Conservation (phyloP, 2,113 vertebrate genomes). For the Petrocephalus microphthalmus region DNA sequence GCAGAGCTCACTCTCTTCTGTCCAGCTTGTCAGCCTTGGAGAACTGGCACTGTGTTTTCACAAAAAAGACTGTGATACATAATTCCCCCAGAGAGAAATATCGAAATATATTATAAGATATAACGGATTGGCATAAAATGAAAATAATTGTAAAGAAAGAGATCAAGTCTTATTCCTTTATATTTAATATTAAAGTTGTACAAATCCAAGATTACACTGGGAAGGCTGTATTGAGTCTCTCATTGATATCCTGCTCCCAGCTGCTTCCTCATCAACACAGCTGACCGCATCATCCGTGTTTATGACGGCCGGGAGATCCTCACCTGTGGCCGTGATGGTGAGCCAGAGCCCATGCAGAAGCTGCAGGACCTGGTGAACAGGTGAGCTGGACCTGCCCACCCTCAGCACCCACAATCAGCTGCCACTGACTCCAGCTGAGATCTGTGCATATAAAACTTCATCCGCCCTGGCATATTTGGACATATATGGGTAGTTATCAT, state of each 20-base stretch:
- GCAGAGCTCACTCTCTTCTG: not conserved
- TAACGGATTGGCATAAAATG: not conserved
- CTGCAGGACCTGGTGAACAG: constrained; percentile 95
- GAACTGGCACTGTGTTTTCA: too few species aligned
- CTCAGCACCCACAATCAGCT: not conserved
- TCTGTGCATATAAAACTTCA: not conserved
- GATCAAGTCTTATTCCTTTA: not conserved
- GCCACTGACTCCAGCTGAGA: not conserved
- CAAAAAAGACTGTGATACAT: not conserved
- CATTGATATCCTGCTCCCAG: constrained; percentile 48
- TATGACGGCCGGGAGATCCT: constrained; percentile 94
- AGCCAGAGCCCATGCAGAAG: constrained; percentile 97
- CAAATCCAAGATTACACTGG: not conserved
- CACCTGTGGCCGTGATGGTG: constrained; percentile 90
- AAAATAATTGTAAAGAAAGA: not conserved
- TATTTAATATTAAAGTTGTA: not conserved
- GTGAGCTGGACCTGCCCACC: constrained; percentile 46
- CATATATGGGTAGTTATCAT: not conserved
- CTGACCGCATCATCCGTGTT: constrained; percentile 90
- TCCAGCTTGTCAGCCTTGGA: not conserved
- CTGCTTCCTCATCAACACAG: constrained; percentile 97
- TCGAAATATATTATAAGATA: not conserved
- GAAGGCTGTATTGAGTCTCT: not conserved
- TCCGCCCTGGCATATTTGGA: not conserved
- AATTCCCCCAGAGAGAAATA: not conserved